Percentiles rank a stretch among this genome's conserved stretches.
Conservation (phyloP, 2,113 vertebrate genomes). For the Toxostoma redivivum region DNA sequence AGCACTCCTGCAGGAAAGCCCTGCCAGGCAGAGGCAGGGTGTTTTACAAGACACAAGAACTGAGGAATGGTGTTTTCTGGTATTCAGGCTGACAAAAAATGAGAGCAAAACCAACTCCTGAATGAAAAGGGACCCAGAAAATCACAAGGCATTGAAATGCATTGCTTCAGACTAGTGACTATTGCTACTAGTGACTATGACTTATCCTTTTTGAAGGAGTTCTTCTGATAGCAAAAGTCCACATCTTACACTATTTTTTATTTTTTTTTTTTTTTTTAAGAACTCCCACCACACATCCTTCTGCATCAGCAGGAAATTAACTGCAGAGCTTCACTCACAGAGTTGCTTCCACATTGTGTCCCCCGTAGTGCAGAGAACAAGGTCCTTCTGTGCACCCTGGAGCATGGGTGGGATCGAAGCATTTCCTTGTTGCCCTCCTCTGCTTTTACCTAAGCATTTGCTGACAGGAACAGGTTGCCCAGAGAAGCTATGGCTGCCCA, state of each 20-base stretch:
- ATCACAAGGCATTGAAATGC: not conserved
- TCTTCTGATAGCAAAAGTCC: not conserved
- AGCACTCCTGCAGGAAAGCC: not conserved
- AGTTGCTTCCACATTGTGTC: not conserved
- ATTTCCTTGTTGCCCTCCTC: not conserved
- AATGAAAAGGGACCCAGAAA: not conserved
- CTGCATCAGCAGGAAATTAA: not conserved
- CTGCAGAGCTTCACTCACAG: not conserved
- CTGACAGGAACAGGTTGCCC: not conserved
- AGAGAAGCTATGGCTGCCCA: not conserved
- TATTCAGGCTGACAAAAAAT: not conserved
- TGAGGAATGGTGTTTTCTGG: not conserved
- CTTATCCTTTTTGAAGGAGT: not conserved
- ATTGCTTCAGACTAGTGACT: not conserved
- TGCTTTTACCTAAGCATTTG: not conserved
- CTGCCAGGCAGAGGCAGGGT: not conserved
- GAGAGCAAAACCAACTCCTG: not conserved
- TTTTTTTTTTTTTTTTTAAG: not conserved
- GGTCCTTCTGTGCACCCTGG: not conserved
- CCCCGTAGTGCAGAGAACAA: fast-evolving
- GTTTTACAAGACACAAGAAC: not conserved
- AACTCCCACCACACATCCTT: fast-evolving
- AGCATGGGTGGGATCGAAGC: not conserved
- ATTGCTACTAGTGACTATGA: too few relatives aligned
- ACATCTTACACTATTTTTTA: not conserved